A percentile compares a stretch with the other conserved stretches of the same genome.
These are phyloP conservation scores for Cebidichthys violaceus DNA, from an alignment of 2,113 vertebrate genomes.

Conservation along the genomic window DNA sequence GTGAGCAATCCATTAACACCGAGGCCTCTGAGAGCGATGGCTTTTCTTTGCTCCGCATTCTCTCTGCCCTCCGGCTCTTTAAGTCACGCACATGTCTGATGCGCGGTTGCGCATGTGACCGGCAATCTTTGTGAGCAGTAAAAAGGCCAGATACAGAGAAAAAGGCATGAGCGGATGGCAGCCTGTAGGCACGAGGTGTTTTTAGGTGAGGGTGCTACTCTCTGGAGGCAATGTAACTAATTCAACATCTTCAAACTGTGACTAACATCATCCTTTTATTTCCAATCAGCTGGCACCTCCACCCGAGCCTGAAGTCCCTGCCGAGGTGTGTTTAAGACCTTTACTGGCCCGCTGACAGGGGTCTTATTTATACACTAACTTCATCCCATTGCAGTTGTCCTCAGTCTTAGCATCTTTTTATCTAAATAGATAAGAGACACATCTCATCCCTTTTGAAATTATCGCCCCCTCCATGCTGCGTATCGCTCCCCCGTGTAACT, in stretches of 20 bases:
- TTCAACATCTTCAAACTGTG: constrained; percentile 46
- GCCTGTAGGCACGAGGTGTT: not conserved
- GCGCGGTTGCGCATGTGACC: constrained; percentile 42
- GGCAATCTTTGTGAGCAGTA: constrained; percentile 15
- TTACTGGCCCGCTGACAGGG: constrained; percentile 81
- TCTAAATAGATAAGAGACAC: constrained; percentile 27
- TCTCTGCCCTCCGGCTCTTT: constrained; percentile 24
- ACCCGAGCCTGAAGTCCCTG: constrained; percentile 89
- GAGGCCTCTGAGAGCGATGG: constrained; percentile 3
- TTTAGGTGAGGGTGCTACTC: constrained; percentile 8
- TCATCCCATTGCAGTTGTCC: constrained; percentile 26
- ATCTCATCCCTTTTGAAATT: constrained; percentile 1
- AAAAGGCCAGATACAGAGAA: not conserved
- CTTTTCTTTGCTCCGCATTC: constrained; percentile 1
- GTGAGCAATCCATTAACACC: not conserved
- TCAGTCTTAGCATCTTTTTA: constrained; percentile 13
- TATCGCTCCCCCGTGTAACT: constrained; percentile 8
- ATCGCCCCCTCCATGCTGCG: not conserved
- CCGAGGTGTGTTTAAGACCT: constrained; percentile 91
- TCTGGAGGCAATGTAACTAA: constrained; percentile 52
- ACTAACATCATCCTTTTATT: constrained; percentile 87
- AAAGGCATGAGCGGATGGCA: not conserved
- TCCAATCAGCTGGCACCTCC: constrained; percentile 92
- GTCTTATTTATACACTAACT: constrained; percentile 51
- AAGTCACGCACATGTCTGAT: constrained; percentile 26